Conservation (phyloP, 2,888 invertebrate species). For the Catonia carolina region DNA sequence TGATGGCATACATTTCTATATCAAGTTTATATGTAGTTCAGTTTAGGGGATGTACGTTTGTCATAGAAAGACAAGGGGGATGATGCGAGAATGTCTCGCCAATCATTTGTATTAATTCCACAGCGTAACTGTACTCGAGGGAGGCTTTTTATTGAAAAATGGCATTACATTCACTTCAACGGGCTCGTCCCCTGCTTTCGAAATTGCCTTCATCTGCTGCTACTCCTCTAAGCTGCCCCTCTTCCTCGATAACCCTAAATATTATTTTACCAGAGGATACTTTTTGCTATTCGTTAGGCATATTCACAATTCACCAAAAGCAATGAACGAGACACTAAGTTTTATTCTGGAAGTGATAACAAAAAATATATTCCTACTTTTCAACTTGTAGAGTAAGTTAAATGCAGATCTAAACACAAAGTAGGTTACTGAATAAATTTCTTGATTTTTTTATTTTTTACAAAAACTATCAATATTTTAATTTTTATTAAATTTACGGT, state of each 20-base stretch:
- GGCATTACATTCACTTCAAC: slow-evolving; percentile 20
- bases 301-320: slow-evolving; percentile 5
- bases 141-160: slow-evolving; percentile 25
- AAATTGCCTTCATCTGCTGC: slow-evolving; percentile 14
- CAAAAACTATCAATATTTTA: too few relatives aligned
- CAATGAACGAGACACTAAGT: too few relatives aligned
- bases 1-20: too few relatives aligned
- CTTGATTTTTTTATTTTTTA: too few relatives aligned
- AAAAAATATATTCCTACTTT: too few relatives aligned
- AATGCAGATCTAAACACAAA: too few relatives aligned
- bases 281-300: neutral
- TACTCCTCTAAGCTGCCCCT: neutral
- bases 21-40: too few relatives aligned
- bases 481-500: too few relatives aligned
- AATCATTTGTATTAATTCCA: slow-evolving; percentile 24
- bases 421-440: too few relatives aligned
- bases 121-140: slow-evolving; percentile 18
- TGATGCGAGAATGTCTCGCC: neutral
- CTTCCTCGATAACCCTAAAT: neutral
- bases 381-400: too few relatives aligned
- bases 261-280: neutral
- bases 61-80: slow-evolving; percentile 6
- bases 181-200: neutral
- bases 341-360: too few relatives aligned
- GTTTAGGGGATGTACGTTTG: neutral